phyloP scores from a whole-genome alignment of 1,140 invertebrate species.

The Euborellia annulipes region DNA sequence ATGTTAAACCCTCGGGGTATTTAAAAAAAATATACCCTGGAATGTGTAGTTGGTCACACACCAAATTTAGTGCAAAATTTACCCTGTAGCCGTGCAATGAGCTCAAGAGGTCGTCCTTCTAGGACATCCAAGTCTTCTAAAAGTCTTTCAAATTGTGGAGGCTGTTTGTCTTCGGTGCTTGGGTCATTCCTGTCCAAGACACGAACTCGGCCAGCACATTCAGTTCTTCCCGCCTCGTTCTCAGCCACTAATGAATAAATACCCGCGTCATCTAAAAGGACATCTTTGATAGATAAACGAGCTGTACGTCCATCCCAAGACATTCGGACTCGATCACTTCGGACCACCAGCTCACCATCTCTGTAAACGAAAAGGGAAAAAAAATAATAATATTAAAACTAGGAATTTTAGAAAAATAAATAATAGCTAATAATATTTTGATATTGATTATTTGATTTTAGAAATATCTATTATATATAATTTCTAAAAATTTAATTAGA shows the following conservation, averaged over 20 bases:
- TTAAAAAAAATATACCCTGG: neutral
- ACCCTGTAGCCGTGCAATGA: conserved; percentile 33
- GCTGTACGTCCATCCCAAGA: conserved; percentile 27
- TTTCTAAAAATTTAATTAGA: too few relatives aligned
- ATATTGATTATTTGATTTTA: too few relatives aligned
- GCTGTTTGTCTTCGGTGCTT: conserved; percentile 11
- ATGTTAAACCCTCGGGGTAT: too few relatives aligned
- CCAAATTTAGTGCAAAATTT: conserved; percentile 5
- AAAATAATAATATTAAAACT: too few relatives aligned
- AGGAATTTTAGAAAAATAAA: too few relatives aligned
- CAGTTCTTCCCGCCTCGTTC: conserved; percentile 44
- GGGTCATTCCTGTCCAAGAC: conserved; percentile 20
- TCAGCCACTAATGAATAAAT: conserved; percentile 56
- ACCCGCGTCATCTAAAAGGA: conserved; percentile 35
- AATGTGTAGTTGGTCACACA: neutral
- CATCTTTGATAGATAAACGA: conserved; percentile 33
- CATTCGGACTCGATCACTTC: conserved; percentile 22
- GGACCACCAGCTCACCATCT: conserved; percentile 32
- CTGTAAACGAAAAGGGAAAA: too few relatives aligned
- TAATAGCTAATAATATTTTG: too few relatives aligned
- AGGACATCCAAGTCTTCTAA: conserved; percentile 29
- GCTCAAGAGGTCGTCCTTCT: conserved; percentile 41
- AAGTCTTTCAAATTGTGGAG: conserved; percentile 28
- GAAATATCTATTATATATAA: too few relatives aligned
- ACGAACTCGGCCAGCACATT: conserved; percentile 33